A percentile compares a stretch with the other conserved stretches of the same genome.
phyloP scores from a whole-genome alignment of 2,888 invertebrate genomes.

The Meandrusa payeni region DNA sequence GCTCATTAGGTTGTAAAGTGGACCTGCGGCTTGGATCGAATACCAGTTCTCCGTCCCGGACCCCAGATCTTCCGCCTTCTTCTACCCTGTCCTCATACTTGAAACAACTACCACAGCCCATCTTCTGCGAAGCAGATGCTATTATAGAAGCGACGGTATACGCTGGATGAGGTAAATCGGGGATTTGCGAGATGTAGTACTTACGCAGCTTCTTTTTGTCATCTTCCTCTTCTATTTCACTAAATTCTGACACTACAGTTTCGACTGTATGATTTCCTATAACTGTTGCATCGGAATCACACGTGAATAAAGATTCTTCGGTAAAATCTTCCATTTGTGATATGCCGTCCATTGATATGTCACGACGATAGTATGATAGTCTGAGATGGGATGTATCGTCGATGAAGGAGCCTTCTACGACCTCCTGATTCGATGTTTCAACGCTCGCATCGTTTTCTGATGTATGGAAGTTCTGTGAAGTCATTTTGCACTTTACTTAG shows the following conservation, averaged over 20 bases:
- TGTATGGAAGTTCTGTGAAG: slow-evolving; percentile 6
- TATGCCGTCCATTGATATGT: slow-evolving; percentile 18
- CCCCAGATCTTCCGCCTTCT: slow-evolving; percentile 29
- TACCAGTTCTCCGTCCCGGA: slow-evolving; percentile 29
- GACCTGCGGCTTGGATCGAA: slow-evolving; percentile 50
- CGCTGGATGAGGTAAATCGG: slow-evolving; percentile 51
- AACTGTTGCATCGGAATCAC: slow-evolving; percentile 24
- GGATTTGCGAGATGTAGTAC: slow-evolving; percentile 48
- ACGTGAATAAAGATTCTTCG: slow-evolving; percentile 25
- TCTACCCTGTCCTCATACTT: slow-evolving; percentile 47
- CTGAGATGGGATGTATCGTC: slow-evolving; percentile 58
- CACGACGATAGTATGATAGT: slow-evolving; percentile 45
- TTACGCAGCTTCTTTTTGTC: slow-evolving; percentile 39
- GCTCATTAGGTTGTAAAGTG: slow-evolving; percentile 40
- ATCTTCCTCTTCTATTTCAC: slow-evolving; percentile 27
- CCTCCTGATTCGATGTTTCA: slow-evolving; percentile 13
- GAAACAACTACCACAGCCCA: slow-evolving; percentile 39
- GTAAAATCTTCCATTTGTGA: slow-evolving; percentile 19
- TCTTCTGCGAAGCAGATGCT: slow-evolving; percentile 43
- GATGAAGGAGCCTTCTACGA: slow-evolving; percentile 36
- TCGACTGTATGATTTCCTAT: slow-evolving; percentile 1
- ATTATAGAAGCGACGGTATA: slow-evolving; percentile 48
- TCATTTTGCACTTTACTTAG: slow-evolving; percentile 18
- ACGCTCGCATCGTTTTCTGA: slow-evolving; percentile 3
- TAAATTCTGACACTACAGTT: slow-evolving; percentile 27